Conservation (phyloP, 2,797 vertebrate genomes). For the Schizopygopsis malacanthus region DNA sequence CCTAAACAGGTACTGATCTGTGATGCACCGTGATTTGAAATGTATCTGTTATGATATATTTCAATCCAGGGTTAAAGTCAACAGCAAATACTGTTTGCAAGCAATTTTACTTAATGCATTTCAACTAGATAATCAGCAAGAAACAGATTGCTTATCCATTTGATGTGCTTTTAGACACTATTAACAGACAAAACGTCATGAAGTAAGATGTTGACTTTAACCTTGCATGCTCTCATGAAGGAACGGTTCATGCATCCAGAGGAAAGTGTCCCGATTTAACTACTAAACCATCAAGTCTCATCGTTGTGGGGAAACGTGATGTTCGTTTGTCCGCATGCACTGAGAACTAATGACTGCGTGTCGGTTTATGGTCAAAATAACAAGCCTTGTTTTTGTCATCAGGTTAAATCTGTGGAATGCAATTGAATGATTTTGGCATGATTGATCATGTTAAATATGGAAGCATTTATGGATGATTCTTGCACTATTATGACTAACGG, state of each 20-base stretch:
- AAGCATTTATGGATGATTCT: background rate
- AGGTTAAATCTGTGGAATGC: slow-evolving; percentile 34
- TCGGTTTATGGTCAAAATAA: slow-evolving; percentile 13
- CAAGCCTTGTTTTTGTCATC: slow-evolving; percentile 29
- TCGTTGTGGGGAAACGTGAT: background rate
- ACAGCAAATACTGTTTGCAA: background rate
- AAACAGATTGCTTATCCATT: background rate
- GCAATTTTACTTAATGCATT: background rate
- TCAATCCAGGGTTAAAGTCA: slow-evolving; percentile 43
- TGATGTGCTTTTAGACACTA: background rate
- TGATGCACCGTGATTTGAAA: slow-evolving; percentile 31
- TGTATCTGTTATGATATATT: slow-evolving; percentile 44
- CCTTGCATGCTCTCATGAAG: slow-evolving; percentile 48
- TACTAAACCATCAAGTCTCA: slow-evolving; percentile 41
- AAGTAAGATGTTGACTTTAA: slow-evolving; percentile 27
- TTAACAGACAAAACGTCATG: background rate
- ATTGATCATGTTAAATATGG: slow-evolving; percentile 1
- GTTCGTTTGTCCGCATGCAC: slow-evolving; percentile 37
- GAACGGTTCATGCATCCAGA: slow-evolving; percentile 20
- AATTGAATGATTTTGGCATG: slow-evolving; percentile 36
- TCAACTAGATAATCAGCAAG: background rate
- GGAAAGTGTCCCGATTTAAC: slow-evolving; percentile 22
- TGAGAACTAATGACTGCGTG: slow-evolving; percentile 41
- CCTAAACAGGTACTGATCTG: slow-evolving; percentile 18
- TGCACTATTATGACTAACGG: slow-evolving; percentile 27